Base-by-base conservation (phyloP, 2,113 vertebrate species). In the Asarcornis scutulata region DNA sequence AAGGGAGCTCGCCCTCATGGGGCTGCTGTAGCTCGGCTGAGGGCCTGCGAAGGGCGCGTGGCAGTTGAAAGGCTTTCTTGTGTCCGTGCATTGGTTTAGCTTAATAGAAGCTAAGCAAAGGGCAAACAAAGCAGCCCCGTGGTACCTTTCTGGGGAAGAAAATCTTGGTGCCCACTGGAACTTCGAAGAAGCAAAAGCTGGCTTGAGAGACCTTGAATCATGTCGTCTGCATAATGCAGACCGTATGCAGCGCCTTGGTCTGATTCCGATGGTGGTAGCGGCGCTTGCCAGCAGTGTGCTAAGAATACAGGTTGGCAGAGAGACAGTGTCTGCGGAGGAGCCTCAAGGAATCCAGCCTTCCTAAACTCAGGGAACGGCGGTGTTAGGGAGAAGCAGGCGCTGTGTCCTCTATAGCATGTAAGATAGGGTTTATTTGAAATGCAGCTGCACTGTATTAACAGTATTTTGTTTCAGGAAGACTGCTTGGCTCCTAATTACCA, bases 241-340 rank as follows among this genome's bases (percentile, higher is more conserved):
- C 25, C 0, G 1, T 52, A 13, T 0, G 15, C 17, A 83, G 40
- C 0, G 0, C 50, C 44, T 58, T 48, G 59, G 67, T 23, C 83
- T 71, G 55, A 83, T 67, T 86, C 63, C 0, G 0, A 42, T 40
- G 74, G 29, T 4, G 20, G 46, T 29, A 59, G 40, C 6, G 21
- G 55, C 5, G 13, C 23, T 77, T 89, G 84, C 79, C 79, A 96
- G 85, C 31, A 74, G 72, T 59, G 80, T 55, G 69, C 63, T 66
- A 83, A 76, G 81, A 73, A 88, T 3, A 77, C 55, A 71, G 56
- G 38, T 29, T 89, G 91, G 85, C 84, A 94, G 42, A 90, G 48
- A 40, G 82, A 83, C 25, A 34, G 44, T 34, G 50, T 0, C 3
- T 42, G 55, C 83, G 83, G 22, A 91, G 63, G 40, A 92, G 63